Evolutionary conservation across 2,797 vertebrate species (phyloP).

Genomic region (Lutjanus campechanus): DNA sequence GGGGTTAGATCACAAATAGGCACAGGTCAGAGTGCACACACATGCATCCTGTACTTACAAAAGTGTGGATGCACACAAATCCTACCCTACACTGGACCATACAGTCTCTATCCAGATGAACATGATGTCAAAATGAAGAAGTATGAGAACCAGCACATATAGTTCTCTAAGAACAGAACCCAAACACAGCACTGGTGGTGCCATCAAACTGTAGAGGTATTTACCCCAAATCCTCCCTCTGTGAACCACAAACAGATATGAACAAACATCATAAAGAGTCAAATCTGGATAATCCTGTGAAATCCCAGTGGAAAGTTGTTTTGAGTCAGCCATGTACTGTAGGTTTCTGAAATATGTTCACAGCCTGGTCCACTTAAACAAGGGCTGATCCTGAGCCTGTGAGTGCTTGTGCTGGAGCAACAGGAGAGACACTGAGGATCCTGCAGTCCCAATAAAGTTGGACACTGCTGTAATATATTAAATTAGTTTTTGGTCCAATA

Average conservation of each 20-base stretch:
- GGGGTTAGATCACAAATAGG: slow-evolving; percentile 16
- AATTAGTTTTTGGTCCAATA: slow-evolving; percentile 2
- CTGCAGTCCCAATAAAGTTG: slow-evolving; percentile 7
- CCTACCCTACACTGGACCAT: neutral
- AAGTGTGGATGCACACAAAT: slow-evolving; percentile 2
- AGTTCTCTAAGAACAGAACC: neutral
- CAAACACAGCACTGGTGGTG: neutral
- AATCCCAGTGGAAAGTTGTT: slow-evolving; percentile 48
- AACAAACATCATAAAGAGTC: slow-evolving; percentile 17
- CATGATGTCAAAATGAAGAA: neutral
- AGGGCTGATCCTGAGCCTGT: slow-evolving; percentile 6
- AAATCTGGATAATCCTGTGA: slow-evolving; percentile 53
- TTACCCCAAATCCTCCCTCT: slow-evolving; percentile 2
- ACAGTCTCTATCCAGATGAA: neutral
- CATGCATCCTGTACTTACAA: neutral
- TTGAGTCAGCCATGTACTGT: slow-evolving; percentile 17
- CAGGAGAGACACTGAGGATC: slow-evolving; percentile 11
- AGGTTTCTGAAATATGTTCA: slow-evolving; percentile 37
- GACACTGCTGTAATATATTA: neutral
- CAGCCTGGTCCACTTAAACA: slow-evolving; percentile 29
- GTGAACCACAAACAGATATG: slow-evolving; percentile 24
- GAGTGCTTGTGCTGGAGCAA: slow-evolving; percentile 31
- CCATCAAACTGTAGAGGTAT: slow-evolving; percentile 3
- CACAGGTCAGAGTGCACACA: slow-evolving; percentile 9
- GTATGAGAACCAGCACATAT: slow-evolving; percentile 4